Evolutionary conservation across 2,113 vertebrate species (phyloP).

Genomic region (Thymallus thymallus): DNA sequence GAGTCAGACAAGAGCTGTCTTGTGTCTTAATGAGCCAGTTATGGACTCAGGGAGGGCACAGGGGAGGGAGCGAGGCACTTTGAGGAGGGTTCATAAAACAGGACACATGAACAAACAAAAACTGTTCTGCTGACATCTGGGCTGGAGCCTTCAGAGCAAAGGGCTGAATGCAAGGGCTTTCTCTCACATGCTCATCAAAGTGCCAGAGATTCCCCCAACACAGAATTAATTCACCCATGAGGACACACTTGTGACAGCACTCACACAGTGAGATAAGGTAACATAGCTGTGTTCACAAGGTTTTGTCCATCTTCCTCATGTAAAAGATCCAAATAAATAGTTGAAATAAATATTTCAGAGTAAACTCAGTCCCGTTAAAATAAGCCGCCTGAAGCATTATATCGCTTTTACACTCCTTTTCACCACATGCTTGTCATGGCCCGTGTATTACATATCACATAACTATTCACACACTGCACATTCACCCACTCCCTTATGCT

Average conservation of each 20-base stretch:
- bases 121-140: slow-evolving; percentile 64
- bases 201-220: neutral
- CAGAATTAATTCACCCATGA: slow-evolving; percentile 10
- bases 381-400: slow-evolving; percentile 56
- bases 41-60: no score
- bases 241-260: neutral
- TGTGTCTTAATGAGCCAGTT: slow-evolving; percentile 67
- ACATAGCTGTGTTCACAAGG: slow-evolving; percentile 45
- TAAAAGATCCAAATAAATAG: slow-evolving; percentile 45
- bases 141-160: slow-evolving; percentile 46
- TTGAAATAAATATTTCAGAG: slow-evolving; percentile 68
- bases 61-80: slow-evolving; percentile 43
- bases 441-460: slow-evolving; percentile 65
- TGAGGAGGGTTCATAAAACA: slow-evolving; percentile 64
- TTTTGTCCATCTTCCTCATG: slow-evolving; percentile 20
- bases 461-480: slow-evolving; percentile 53
- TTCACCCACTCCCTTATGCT: slow-evolving; percentile 65
- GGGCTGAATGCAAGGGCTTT: slow-evolving; percentile 29
- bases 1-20: slow-evolving; percentile 67
- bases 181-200: slow-evolving; percentile 13
- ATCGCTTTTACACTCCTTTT: slow-evolving; percentile 60
- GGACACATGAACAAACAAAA: slow-evolving; percentile 65
- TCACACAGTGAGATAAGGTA: neutral
- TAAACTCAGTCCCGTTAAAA: slow-evolving; percentile 64
- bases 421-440: slow-evolving; percentile 64